Evolutionary conservation across 2,113 vertebrate genomes (phyloP).

Genomic region (Genyomyrus donnyi): DNA sequence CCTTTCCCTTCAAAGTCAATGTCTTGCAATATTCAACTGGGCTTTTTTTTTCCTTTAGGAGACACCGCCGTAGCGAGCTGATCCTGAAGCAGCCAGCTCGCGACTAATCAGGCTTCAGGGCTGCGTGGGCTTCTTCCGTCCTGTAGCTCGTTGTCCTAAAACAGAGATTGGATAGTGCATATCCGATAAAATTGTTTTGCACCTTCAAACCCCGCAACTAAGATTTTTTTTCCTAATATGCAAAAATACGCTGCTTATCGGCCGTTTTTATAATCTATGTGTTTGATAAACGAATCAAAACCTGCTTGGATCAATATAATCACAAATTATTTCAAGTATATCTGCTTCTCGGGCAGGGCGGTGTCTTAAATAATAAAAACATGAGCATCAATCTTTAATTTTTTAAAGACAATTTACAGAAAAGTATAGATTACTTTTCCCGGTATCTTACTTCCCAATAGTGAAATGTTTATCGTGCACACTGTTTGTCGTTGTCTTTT

Average conservation of each 20-base stretch:
- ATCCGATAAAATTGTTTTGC: not conserved
- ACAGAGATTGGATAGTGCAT: not conserved
- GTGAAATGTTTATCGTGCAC: not conserved
- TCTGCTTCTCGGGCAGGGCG: not conserved
- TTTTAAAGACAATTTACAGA: not conserved
- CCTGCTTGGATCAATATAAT: not conserved
- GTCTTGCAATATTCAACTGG: conserved; percentile 50
- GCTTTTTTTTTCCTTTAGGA: conserved; percentile 47
- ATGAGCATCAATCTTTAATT: not conserved
- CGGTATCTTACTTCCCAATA: not conserved
- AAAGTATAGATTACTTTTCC: not conserved
- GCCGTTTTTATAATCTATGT: not conserved
- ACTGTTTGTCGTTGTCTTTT: not conserved
- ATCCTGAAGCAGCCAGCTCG: conserved; percentile 13
- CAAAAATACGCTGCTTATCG: not conserved
- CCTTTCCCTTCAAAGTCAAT: conserved; percentile 29
- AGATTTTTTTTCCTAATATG: not conserved
- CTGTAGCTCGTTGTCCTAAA: not conserved
- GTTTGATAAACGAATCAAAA: not conserved
- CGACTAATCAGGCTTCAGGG: conserved; percentile 11
- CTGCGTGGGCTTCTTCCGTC: not conserved
- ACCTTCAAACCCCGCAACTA: not conserved
- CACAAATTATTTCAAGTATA: not conserved
- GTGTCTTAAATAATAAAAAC: conserved; percentile 3
- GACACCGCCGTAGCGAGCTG: conserved; percentile 23